Base-by-base conservation (phyloP, 2,797 vertebrate species). In the Hyperoplus lanceolatus region DNA sequence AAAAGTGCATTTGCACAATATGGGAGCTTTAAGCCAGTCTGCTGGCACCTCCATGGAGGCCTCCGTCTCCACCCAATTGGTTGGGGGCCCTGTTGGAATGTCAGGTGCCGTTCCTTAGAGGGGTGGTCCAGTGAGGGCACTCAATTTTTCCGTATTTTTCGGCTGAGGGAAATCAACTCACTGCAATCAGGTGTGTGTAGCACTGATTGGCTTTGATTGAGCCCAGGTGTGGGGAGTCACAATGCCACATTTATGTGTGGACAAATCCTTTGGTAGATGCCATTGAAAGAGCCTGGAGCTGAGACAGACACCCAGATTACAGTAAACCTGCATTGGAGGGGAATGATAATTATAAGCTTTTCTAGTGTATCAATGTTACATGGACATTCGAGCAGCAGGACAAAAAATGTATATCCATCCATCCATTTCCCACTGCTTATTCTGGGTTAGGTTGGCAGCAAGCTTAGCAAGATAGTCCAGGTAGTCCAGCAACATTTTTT, bases 221-320 rank as follows among this genome's bases (percentile, higher is more conserved):
- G 29, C 29, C 29, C 29, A 29, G 29, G 29, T 29, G 29, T 29
- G 29, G 29, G 29, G 29, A 29, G 29, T 29, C 29, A 29, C 29
- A 29, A 0, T 29, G 29, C 3, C 29, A 29, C 29, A 29, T 29
- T 29, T 29, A 29, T 69, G 72, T 75, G 70, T 77, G 42, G 62
- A 87, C 55, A 72, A 77, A 89, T 85, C 73, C 80, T 84, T 76
- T 36, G 71, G 62, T 83, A 84, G 90, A 76, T 83, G 42, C 46
- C 64, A 66, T 43, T 83, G 79, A 81, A 70, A 72, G 59, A 8
- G 66, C 68, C 64, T 75, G 69, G 12, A 61, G 55, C 61, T 12
- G 4, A 70, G 42, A 59, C 16, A 62, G 50, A 81, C 63, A 70
- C 41, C 45, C 29, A 68, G 53, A 43, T 15, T 8, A 42, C 43